A percentile compares a stretch with the other conserved stretches of the same genome.
Conservation (phyloP, 2,888 invertebrate genomes). For the Rhodophaea formosa region DNA sequence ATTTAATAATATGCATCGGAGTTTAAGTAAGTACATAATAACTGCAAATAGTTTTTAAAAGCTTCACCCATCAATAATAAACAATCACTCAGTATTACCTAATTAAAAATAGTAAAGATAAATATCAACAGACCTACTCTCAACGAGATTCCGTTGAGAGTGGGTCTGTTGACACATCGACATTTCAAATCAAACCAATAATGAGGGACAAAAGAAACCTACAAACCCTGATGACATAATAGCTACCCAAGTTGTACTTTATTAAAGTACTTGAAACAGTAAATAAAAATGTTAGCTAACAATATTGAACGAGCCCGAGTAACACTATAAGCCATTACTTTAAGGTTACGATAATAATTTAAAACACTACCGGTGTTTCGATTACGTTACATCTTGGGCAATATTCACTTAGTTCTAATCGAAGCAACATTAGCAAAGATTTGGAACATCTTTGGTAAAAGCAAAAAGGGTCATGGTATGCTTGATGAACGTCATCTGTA, state of each 20-base stretch:
- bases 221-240: neutral
- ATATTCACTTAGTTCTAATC: conserved; percentile 7
- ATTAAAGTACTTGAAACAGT: neutral
- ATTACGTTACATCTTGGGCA: conserved; percentile 12
- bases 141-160: too few relatives aligned
- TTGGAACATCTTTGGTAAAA: conserved; percentile 1
- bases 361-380: conserved; percentile 5
- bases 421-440: conserved; percentile 2
- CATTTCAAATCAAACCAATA: too few relatives aligned
- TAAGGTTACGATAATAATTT: conserved; percentile 13
- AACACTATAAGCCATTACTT: conserved; percentile 16
- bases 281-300: conserved; percentile 3
- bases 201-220: too few relatives aligned
- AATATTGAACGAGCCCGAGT: conserved; percentile 12
- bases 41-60: too few relatives aligned
- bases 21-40: too few relatives aligned
- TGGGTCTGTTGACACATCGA: too few relatives aligned
- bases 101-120: too few relatives aligned
- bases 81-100: too few relatives aligned
- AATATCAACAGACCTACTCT: too few relatives aligned
- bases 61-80: too few relatives aligned
- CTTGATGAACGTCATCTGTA: too few relatives aligned
- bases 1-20: too few relatives aligned
- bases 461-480: neutral
- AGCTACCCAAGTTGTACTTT: neutral